Evolutionary conservation across 1,140 invertebrate species (phyloP), one percentile per base, ranked within the genome.

Genomic region (Drosophila suzukii): DNA sequence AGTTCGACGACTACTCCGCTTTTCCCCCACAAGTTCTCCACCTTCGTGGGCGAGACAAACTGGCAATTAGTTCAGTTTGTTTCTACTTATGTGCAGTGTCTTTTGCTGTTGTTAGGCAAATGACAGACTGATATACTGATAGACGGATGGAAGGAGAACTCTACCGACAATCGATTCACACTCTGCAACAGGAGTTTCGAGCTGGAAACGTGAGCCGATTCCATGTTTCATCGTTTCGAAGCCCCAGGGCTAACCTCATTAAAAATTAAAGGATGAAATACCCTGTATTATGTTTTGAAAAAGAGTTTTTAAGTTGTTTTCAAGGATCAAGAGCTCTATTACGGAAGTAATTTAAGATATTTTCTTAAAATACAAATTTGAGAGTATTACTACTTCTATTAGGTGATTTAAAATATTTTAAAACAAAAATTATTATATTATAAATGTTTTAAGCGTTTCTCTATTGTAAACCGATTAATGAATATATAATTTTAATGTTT

Each of bases 31-130:
- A 5, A 41, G 27, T 20, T 44, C 56, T 53, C 51, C 57, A 63
- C 61, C 61, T 57, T 47, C 24, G 79, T 78, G 79, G 80, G 80
- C 80, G 68, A 78, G 82, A 85, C 82, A 81, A 81, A 81, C 82
- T 78, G 68, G 74, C 81, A 85, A 85, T 86, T 86, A 86, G 81
- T 78, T 71, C 50, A 68, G 62, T 72, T 70, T 78, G 41, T 65
- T 62, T 62, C 65, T 75, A 62, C 75, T 75, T 67, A 61, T 66
- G 43, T 56, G 57, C 41, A 34, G 49, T 76, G 53, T 41, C 32
- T 47, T 32, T 57, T 59, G 68, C 50, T 75, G 80, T 72, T 84
- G 81, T 84, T 84, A 80, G 49, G 75, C 75, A 78, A 82, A 82
- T 78, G 70, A 82, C 66, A 59, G 65, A 59, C 66, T 46, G 61